Evolutionary conservation across 1,140 invertebrate species (phyloP), one percentile per base, ranked within the genome.

Genomic region (Drosophila nigromelanica): DNA sequence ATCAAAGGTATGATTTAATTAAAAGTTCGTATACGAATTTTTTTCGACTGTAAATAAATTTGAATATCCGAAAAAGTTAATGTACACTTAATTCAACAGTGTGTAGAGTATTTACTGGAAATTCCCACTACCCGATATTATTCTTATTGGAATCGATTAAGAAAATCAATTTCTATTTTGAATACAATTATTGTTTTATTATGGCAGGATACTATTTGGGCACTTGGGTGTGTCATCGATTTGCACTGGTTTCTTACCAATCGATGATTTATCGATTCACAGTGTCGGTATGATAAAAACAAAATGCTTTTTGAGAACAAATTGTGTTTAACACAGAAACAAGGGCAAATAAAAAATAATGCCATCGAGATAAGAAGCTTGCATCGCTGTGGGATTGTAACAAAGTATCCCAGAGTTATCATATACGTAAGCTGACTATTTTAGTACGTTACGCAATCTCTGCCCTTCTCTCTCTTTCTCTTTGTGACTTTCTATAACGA

Each of bases 361-460:
- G 55, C 30, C 40, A 45, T 45, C 24, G 55, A 45, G 40, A 58
- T 58, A 58, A 58, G 27, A 15, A 45, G 27, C 30, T 21, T 21
- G 27, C 67, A 33, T 39, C 47, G 27, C 50, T 43, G 24, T 18
- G 51, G 27, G 24, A 72, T 58, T 45, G 76, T 61, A 73, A 70
- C 51, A 76, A 73, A 78, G 68, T 78, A 67, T 58, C 51, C 54
- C 37, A 50, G 14, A 37, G 12, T 30, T 35, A 27, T 6, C 33
- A 7, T 35, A 18, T 14, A 18, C 37, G 27, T 43, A 68, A 50
- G 27, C 58, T 42, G 35, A 39, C 35, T 30, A 39, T 60, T 40
- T 47, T 73, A 69, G 71, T 54, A 66, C 21, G 50, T 67, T 66
- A 33, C 73, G 37, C 42, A 14, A 48, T 33, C 60, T 55, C 15